Evolutionary conservation across 2,888 invertebrate genomes (phyloP).

Genomic region (Amphiduros pacificus): DNA sequence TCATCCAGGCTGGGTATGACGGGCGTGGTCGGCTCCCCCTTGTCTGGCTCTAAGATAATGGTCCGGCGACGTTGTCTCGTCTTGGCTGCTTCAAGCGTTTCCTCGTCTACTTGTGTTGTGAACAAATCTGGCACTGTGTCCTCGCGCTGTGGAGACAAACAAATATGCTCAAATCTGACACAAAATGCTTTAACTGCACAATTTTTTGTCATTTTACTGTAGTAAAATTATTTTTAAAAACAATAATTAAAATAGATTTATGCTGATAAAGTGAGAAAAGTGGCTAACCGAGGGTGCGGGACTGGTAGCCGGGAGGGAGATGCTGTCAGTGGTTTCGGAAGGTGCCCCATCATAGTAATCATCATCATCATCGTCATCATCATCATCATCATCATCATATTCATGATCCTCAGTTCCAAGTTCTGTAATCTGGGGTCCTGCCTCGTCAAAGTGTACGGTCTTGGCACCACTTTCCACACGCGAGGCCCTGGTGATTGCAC

Average conservation of each 20-base stretch:
- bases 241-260: not conserved
- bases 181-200: not conserved
- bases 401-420: not conserved
- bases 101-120: slow-evolving; percentile 48
- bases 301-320: slow-evolving; percentile 9
- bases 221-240: not conserved
- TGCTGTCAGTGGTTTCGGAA: slow-evolving; percentile 13
- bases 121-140: slow-evolving; percentile 31
- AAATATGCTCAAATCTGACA: not conserved
- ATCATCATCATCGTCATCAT: not conserved
- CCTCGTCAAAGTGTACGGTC: slow-evolving; percentile 1
- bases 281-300: slow-evolving; percentile 5
- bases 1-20: slow-evolving; percentile 35
- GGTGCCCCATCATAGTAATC: not conserved
- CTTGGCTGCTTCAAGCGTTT: slow-evolving; percentile 42
- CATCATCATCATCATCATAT: not conserved
- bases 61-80: slow-evolving; percentile 29
- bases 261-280: not conserved
- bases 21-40: slow-evolving; percentile 30
- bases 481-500: not conserved
- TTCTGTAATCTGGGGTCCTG: not conserved
- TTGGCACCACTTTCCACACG: not conserved
- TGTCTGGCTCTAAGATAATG: slow-evolving; percentile 37
- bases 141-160: not conserved
- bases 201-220: not conserved